Evolutionary conservation across 2,888 invertebrate genomes (phyloP).

Genomic region (Oscheius sp.): DNA sequence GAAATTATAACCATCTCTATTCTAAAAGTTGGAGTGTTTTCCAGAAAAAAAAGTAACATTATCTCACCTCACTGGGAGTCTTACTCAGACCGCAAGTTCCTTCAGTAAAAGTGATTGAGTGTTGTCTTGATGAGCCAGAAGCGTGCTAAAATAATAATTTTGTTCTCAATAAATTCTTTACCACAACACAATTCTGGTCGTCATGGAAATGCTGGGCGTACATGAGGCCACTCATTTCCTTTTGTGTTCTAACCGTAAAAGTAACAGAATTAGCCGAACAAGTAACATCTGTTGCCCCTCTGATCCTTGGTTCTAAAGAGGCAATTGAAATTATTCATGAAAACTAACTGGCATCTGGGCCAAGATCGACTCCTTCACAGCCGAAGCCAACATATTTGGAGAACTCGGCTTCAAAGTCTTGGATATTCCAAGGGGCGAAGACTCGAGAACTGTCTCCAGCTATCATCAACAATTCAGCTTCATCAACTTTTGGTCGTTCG

Average conservation of each 20-base stretch:
- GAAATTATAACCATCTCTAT: conserved; percentile 60
- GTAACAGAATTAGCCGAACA: conserved; percentile 64
- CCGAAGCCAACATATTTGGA: conserved; percentile 67
- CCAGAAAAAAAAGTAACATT: no score
- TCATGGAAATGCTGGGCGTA: conserved; percentile 65
- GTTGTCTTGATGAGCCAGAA: conserved; percentile 53
- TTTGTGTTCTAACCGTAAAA: conserved; percentile 63
- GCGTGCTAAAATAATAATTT: conserved; percentile 32
- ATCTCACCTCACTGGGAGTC: conserved; percentile 50
- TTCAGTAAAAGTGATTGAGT: conserved; percentile 60
- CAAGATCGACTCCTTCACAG: conserved; percentile 62
- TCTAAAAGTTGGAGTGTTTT: conserved; percentile 35
- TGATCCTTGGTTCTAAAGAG: conserved; percentile 59
- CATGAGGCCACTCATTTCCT: conserved; percentile 63
- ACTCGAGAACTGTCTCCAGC: conserved; percentile 54
- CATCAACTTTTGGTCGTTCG: conserved; percentile 58
- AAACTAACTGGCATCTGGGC: conserved; percentile 56
- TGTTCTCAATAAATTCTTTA: conserved; percentile 1
- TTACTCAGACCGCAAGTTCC: conserved; percentile 61
- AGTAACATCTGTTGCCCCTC: conserved; percentile 64
- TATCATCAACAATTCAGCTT: conserved; percentile 61
- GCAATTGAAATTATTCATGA: not conserved
- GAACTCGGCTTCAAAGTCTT: conserved; percentile 63
- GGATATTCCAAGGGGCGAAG: conserved; percentile 63
- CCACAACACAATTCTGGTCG: conserved; percentile 57